Evolutionary conservation across 1,140 invertebrate genomes (phyloP).

Genomic region (Ctenoplectra terminalis): DNA sequence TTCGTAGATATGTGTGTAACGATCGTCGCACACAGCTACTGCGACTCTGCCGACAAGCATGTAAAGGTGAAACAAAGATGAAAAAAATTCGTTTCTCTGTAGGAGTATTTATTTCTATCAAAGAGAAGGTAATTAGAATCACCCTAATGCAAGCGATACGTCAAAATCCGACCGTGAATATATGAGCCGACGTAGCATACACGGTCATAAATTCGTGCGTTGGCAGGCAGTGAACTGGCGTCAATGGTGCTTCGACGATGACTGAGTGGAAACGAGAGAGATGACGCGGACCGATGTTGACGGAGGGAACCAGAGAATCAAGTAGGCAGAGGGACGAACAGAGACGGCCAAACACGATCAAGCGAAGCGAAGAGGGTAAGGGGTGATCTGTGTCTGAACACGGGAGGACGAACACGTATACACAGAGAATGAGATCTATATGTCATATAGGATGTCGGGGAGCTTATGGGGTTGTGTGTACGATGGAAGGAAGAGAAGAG

Average conservation of each 20-base stretch:
- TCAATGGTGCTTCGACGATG: constrained; percentile 79
- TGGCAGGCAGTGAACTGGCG: constrained; percentile 79
- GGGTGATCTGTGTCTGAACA: not conserved
- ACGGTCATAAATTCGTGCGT: constrained; percentile 78
- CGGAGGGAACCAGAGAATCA: constrained; percentile 23
- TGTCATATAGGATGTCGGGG: constrained; percentile 23
- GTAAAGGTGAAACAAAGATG: not conserved
- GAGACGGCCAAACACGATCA: not conserved
- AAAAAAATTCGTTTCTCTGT: not conserved
- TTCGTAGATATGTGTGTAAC: not conserved
- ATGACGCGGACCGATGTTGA: not conserved
- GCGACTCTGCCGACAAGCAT: not conserved
- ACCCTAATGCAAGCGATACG: constrained; percentile 72
- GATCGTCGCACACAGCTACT: too few relatives aligned
- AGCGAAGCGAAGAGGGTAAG: constrained; percentile 1
- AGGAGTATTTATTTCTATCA: not conserved
- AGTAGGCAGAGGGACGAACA: not conserved
- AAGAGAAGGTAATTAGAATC: constrained; percentile 71
- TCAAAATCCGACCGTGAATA: constrained; percentile 71
- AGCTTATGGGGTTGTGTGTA: not conserved
- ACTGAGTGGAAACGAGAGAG: constrained; percentile 59
- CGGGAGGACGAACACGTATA: constrained; percentile 16
- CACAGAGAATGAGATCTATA: constrained; percentile 27
- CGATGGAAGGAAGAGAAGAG: constrained; percentile 8
- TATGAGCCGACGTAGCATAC: constrained; percentile 69